Conservation (phyloP, 2,113 vertebrate genomes). For the Pipa parva region DNA sequence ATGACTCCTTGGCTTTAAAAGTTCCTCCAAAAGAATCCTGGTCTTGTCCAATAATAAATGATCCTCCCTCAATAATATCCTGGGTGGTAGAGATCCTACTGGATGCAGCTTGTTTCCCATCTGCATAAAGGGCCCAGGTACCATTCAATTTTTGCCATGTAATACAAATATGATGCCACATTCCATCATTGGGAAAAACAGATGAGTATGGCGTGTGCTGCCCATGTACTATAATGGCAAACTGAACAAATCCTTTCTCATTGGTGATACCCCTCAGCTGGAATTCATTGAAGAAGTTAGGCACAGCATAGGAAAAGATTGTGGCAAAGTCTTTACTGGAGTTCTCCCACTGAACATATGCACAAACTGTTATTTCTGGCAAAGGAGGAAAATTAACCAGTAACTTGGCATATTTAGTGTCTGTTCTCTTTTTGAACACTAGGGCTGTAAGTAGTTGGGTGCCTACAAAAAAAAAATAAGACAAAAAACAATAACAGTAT, state of each 20-base stretch:
- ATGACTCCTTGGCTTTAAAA: slow-evolving; percentile 75
- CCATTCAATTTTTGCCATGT: slow-evolving; percentile 65
- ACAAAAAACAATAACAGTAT: background rate
- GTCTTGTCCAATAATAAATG: slow-evolving; percentile 83
- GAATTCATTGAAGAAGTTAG: slow-evolving; percentile 73
- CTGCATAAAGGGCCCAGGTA: slow-evolving; percentile 70
- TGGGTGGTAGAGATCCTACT: slow-evolving; percentile 46
- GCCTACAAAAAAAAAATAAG: slow-evolving; percentile 41
- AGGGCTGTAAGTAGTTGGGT: slow-evolving; percentile 52
- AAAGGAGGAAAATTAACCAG: slow-evolving; percentile 62
- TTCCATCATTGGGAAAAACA: slow-evolving; percentile 62
- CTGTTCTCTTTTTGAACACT: slow-evolving; percentile 66
- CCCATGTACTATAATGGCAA: slow-evolving; percentile 76
- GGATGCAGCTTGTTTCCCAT: slow-evolving; percentile 63
- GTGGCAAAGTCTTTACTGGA: slow-evolving; percentile 60
- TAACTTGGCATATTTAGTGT: slow-evolving; percentile 66
- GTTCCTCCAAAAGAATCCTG: slow-evolving; percentile 84
- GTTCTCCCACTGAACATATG: slow-evolving; percentile 76
- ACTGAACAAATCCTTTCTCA: slow-evolving; percentile 58
- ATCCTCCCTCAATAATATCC: slow-evolving; percentile 67
- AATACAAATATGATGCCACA: slow-evolving; percentile 83
- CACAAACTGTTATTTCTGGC: slow-evolving; percentile 68
- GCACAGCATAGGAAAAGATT: slow-evolving; percentile 77
- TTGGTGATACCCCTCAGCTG: slow-evolving; percentile 73
- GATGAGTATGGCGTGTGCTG: slow-evolving; percentile 76